Base-by-base conservation (phyloP, 1,140 invertebrate genomes). In the Heliconius nattereri region DNA sequence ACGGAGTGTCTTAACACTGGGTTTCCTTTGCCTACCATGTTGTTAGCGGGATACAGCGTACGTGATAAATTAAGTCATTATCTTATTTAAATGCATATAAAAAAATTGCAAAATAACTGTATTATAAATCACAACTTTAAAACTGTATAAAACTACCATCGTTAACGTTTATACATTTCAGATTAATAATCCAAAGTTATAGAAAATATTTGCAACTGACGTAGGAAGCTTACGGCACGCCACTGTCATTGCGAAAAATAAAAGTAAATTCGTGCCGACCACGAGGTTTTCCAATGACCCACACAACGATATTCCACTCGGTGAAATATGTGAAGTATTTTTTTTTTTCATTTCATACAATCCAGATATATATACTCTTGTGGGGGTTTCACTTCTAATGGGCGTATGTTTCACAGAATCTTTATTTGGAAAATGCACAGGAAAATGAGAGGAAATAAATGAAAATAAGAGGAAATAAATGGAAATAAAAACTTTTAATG, bases 231-330 rank as follows among this genome's bases (percentile, higher is more conserved):
- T 77, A 77, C 40, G 45, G 37, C 23, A 54, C 35, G 70, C 40
- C 57, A 54, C 45, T 77, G 70, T 77, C 76, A 77, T 77, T 71
- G 70, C 70, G 66, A 71, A 72, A 77, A 77, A 73, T 73, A 73
- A 73, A 77, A 77, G 45, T 66, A 76, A 26, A 13, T 71, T 37
- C 40, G 40, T 71, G 40, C 75, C 60, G 76, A 77, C 70, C 76
- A 77, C 40, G 70, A 77, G 76, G 40, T 71, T 77, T 77, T 77
- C 76, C 76, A 77, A 77, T 77, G 70, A 45, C 76, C 76, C 26
- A 26, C 40, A 76, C 76, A 52, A 71, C 70, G 40, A 77, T 76
- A 76, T 70, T 76, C 74, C 60, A 77, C 76, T 71, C 76, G 71
- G 35, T 72, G 35, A 72, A 72, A 40, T 40, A 72, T 72, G 35